phyloP scores from a whole-genome alignment of 2,113 vertebrate species.

The Petrocephalus microphthalmus region DNA sequence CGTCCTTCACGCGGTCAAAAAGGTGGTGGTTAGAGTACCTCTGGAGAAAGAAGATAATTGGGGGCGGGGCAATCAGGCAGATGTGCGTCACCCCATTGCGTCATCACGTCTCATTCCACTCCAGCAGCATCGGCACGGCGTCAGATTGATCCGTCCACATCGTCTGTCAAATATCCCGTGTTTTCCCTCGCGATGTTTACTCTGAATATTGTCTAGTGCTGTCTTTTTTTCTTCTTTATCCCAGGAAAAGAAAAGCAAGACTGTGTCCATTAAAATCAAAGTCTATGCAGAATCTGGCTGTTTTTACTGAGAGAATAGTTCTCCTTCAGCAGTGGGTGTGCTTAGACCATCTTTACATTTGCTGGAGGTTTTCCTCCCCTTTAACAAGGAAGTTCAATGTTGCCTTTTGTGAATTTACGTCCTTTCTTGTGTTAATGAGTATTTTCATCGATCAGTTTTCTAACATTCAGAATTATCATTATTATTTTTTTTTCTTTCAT shows the following conservation, averaged over 20 bases:
- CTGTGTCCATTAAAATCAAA: not conserved
- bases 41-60: not conserved
- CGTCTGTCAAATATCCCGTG: not conserved
- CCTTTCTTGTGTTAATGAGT: not conserved
- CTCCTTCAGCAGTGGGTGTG: not conserved
- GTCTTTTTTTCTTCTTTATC: not conserved
- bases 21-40: not conserved
- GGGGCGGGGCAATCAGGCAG: not conserved
- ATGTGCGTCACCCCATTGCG: not conserved
- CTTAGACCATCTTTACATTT: not conserved
- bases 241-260: not conserved
- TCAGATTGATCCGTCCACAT: not conserved
- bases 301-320: not conserved
- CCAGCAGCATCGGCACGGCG: not conserved
- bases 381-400: not conserved
- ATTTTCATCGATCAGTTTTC: not conserved
- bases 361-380: not conserved
- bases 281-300: not conserved
- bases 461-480: not conserved
- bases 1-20: constrained; percentile 39
- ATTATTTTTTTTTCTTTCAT: no score
- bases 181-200: not conserved
- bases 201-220: not conserved
- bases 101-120: not conserved
- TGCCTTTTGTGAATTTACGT: not conserved